phyloP scores from a whole-genome alignment of 1,140 invertebrate species.

The Portunus trituberculatus region DNA sequence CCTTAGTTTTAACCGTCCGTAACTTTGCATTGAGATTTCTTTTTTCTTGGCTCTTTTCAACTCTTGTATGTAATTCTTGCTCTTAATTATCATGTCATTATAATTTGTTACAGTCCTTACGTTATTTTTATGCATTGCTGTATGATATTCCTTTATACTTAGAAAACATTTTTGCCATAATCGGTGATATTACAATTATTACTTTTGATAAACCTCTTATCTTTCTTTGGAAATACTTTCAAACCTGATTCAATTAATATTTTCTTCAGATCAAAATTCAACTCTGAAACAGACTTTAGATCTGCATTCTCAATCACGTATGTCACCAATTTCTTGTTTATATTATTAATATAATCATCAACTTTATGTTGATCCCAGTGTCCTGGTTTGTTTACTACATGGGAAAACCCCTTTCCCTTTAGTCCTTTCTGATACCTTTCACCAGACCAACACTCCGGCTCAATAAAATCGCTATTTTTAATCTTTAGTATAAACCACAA shows the following conservation, averaged over 20 bases:
- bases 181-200: neutral
- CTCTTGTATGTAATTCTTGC: neutral
- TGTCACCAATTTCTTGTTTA: neutral
- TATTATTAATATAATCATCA: neutral
- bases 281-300: neutral
- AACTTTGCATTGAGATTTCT: neutral
- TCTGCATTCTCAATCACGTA: neutral
- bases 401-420: too few species aligned
- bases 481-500: neutral
- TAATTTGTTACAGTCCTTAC: neutral
- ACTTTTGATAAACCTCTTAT: too few species aligned
- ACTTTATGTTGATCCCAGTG: neutral
- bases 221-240: neutral
- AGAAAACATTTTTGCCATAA: constrained; percentile 3
- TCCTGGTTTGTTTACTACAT: neutral
- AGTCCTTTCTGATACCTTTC: neutral
- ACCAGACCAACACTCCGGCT: neutral
- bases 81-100: neutral
- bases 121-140: constrained; percentile 1
- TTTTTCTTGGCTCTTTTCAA: neutral
- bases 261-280: neutral
- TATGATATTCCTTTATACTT: neutral
- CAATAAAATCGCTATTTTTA: neutral
- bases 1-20: neutral
- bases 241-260: neutral